These are phyloP conservation scores for Phasianus colchicus DNA, from an alignment of 2,113 vertebrate species.

Conservation along the genomic window DNA sequence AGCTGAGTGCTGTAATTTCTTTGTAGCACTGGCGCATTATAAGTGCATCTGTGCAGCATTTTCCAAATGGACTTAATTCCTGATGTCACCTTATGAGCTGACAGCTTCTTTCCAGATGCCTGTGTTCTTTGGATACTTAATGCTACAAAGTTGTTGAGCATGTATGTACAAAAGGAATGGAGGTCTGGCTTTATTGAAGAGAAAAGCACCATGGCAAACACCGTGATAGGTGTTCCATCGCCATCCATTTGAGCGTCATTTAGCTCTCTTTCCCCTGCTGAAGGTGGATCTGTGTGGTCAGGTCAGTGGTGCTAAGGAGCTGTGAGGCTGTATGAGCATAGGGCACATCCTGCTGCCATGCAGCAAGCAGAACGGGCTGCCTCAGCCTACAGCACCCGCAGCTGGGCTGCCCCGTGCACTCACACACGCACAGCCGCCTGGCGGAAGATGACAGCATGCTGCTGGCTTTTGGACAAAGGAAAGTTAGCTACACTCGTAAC, in stretches of 20 bases:
- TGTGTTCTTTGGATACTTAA: not conserved
- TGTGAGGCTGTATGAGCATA: no score
- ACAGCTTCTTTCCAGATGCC: not conserved
- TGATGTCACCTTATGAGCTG: not conserved
- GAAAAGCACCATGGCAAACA: not conserved
- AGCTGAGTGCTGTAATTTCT: not conserved
- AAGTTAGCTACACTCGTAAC: not conserved
- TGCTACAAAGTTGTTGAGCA: not conserved
- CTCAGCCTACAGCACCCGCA: not conserved
- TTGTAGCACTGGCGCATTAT: not conserved
- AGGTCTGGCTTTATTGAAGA: not conserved
- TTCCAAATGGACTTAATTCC: not conserved
- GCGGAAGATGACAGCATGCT: not conserved
- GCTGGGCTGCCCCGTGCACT: not conserved
- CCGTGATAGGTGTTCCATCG: not conserved
- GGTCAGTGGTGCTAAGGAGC: not conserved
- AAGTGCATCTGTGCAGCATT: not conserved
- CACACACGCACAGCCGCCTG: not conserved
- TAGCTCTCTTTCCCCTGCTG: not conserved
- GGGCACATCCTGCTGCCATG: not conserved
- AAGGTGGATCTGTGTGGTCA: not conserved
- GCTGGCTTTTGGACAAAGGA: not conserved
- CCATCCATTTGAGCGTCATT: accelerated
- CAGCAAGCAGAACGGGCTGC: no score
- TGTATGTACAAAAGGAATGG: not conserved